These are phyloP conservation scores for Ctenopoma kingsleyae DNA, from an alignment of 2,797 vertebrate genomes.

Conservation along the genomic window DNA sequence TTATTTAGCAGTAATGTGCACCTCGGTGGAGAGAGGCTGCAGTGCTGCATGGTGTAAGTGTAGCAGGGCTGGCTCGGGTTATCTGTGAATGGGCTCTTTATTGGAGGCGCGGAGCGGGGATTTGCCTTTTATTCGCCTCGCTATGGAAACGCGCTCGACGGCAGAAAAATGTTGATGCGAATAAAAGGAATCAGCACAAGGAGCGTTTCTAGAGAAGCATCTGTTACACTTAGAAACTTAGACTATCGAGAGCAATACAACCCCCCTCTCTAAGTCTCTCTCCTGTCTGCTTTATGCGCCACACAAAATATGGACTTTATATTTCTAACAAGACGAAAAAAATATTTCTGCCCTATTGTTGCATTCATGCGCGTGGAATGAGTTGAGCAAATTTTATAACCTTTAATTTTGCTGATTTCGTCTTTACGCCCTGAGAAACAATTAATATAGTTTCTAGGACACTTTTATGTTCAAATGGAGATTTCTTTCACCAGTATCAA, in stretches of 20 bases:
- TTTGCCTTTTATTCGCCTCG: conserved; percentile 98
- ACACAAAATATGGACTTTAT: conserved; percentile 48
- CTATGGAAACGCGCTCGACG: conserved; percentile 98
- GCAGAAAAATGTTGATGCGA: conserved; percentile 94
- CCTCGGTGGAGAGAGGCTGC: conserved; percentile 53
- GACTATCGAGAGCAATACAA: conserved; percentile 92
- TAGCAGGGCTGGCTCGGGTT: conserved; percentile 88
- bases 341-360: background rate
- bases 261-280: conserved; percentile 86
- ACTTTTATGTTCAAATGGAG: conserved; percentile 4
- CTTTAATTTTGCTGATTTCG: background rate
- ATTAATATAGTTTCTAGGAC: background rate
- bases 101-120: conserved; percentile 92
- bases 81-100: conserved; percentile 95
- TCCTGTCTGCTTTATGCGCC: conserved; percentile 63
- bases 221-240: conserved; percentile 99
- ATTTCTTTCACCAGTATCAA: conserved; percentile 31
- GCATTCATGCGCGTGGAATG: background rate
- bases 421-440: background rate
- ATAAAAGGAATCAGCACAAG: conserved; percentile 95
- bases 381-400: background rate
- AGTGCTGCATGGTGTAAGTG: conserved; percentile 88
- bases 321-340: conserved; percentile 24
- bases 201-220: conserved; percentile 95
- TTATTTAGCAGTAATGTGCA: conserved; percentile 58